Conservation (phyloP, 2,888 invertebrate genomes). For the Syrphus vitripennis region DNA sequence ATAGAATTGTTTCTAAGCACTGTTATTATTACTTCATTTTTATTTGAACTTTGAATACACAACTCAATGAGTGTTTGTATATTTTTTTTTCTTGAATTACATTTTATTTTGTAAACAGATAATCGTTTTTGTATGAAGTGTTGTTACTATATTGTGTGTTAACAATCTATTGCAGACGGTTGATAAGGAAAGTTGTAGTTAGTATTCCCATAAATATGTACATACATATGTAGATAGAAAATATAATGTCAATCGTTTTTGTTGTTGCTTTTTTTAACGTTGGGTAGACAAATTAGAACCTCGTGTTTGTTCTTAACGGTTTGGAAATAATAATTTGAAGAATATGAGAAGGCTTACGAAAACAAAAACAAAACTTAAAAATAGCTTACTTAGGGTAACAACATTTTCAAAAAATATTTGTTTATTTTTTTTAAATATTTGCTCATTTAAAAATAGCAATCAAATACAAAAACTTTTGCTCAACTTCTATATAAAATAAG, state of each 20-base stretch:
- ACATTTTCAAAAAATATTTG: too few relatives aligned
- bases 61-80: not conserved
- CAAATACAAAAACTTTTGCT: too few relatives aligned
- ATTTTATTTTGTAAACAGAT: conserved; percentile 34
- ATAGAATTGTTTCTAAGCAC: conserved; percentile 23
- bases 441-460: too few relatives aligned
- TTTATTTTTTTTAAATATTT: not conserved
- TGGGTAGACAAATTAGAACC: not conserved
- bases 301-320: not conserved
- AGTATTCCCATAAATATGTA: too few relatives aligned
- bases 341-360: not conserved
- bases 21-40: conserved; percentile 21
- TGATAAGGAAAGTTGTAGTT: conserved; percentile 35
- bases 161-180: conserved; percentile 46
- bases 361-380: not conserved
- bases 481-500: too few relatives aligned
- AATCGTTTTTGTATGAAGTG: conserved; percentile 28
- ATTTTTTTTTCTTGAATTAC: not conserved
- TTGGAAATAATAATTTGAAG: not conserved
- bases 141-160: conserved; percentile 10
- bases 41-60: conserved; percentile 41
- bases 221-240: not conserved
- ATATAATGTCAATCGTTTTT: not conserved
- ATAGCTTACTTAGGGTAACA: too few relatives aligned
- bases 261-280: not conserved